A percentile compares a stretch with the other conserved stretches of the same genome.
Evolutionary conservation across 2,113 vertebrate genomes (phyloP).

Genomic region (pig (Sus scrofa)): T2T-Sscrofa CM000826.6:97679501-97680000

Average conservation of each 20-base stretch:
- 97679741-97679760: background rate
- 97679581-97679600: no score
- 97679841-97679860: background rate
- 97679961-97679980: background rate
- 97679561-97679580: no score
- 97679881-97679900: conserved; percentile 3
- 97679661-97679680: background rate
- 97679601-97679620: no score
- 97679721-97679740: background rate
- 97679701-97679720: background rate
- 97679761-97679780: background rate
- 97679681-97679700: background rate
- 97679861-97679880: background rate
- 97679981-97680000: background rate
- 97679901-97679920: background rate
- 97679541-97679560: no score
- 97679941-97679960: background rate
- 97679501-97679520: background rate
- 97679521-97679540: background rate
- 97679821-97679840: background rate
- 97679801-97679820: background rate
- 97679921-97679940: background rate
- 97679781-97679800: background rate
- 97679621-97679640: no score
- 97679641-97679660: no score